phyloP scores from a whole-genome alignment of 2,113 vertebrate genomes.

The Scomber japonicus region DNA sequence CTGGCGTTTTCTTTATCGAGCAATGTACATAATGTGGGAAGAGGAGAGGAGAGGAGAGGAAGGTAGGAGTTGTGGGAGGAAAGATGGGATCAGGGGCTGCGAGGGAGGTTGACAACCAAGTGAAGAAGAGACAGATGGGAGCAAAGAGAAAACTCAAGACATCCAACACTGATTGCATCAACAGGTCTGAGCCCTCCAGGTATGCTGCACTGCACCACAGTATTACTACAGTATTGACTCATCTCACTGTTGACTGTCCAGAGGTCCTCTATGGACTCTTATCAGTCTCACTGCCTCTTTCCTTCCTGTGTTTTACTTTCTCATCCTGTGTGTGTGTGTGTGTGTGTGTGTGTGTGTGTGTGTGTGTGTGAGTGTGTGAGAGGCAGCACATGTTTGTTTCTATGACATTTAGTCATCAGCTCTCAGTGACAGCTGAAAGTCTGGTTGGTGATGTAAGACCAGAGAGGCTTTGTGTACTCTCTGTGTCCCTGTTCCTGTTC shows the following conservation, averaged over 20 bases:
- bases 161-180: conserved; percentile 70
- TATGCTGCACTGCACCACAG: conserved; percentile 73
- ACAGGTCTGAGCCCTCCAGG: conserved; percentile 76
- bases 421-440: conserved; percentile 37
- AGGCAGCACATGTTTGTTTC: conserved; percentile 6
- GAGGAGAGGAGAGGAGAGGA: conserved; percentile 8
- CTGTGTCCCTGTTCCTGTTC: background rate
- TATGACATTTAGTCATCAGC: conserved; percentile 47
- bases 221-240: conserved; percentile 66
- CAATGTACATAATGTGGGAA: conserved; percentile 42
- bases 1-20: conserved; percentile 36
- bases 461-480: background rate
- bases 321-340: conserved; percentile 4
- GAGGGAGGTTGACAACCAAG: conserved; percentile 66
- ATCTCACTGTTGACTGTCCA: conserved; percentile 48
- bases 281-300: conserved; percentile 29
- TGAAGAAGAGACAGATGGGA: conserved; percentile 70
- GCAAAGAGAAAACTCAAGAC: conserved; percentile 66
- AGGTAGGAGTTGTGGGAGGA: conserved; percentile 66
- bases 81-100: conserved; percentile 58
- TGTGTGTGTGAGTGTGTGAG: background rate
- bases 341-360: background rate
- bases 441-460: conserved; percentile 24
- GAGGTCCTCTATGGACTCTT: conserved; percentile 37
- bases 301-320: conserved; percentile 42